These are phyloP conservation scores for Leucoma salicis DNA, from an alignment of 2,888 invertebrate species.

Conservation along the genomic window DNA sequence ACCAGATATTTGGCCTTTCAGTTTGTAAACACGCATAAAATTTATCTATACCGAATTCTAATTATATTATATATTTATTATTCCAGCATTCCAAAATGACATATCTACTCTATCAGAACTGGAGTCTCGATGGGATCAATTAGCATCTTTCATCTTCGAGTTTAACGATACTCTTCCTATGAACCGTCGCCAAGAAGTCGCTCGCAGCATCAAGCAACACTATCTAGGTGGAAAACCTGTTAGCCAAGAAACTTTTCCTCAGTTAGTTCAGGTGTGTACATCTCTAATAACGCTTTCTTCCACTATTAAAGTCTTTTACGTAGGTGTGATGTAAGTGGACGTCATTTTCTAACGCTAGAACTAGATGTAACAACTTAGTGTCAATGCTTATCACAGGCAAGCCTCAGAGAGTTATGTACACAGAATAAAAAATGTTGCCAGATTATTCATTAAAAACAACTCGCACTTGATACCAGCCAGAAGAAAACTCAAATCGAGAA, in stretches of 20 bases:
- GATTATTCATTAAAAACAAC: no score
- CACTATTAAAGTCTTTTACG: no score
- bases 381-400: no score
- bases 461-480: no score
- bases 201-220: slow-evolving; percentile 76
- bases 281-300: no score
- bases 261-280: slow-evolving; percentile 62
- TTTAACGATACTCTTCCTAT: slow-evolving; percentile 82
- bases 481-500: no score
- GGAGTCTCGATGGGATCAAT: slow-evolving; percentile 80
- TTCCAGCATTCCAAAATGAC: slow-evolving; percentile 54
- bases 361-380: no score
- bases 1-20: no score
- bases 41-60: neutral
- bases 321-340: no score
- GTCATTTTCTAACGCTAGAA: no score
- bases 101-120: slow-evolving; percentile 71
- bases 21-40: neutral
- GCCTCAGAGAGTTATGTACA: no score
- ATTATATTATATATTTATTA: neutral
- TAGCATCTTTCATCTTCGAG: slow-evolving; percentile 83
- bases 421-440: no score
- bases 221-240: slow-evolving; percentile 80
- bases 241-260: slow-evolving; percentile 62
- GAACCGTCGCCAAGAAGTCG: slow-evolving; percentile 62